A percentile compares a stretch with the other conserved stretches of the same genome.
These are phyloP conservation scores for Chloromyia formosa DNA, from an alignment of 2,888 invertebrate genomes.

Conservation along the genomic window DNA sequence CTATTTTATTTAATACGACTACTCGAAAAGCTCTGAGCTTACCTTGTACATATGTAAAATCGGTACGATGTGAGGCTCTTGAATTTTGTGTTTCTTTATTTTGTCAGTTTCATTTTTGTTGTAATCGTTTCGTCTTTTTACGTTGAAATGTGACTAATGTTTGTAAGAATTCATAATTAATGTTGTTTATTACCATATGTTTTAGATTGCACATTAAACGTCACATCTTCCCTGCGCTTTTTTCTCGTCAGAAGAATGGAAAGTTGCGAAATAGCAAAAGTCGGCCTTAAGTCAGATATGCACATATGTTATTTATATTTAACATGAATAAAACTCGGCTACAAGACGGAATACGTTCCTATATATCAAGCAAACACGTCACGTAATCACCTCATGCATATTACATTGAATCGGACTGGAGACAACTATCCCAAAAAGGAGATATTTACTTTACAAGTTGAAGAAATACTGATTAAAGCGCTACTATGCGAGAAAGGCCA, in stretches of 20 bases:
- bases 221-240: neutral
- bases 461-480: conserved; percentile 14
- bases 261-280: neutral
- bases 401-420: conserved; percentile 23
- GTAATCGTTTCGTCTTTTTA: no score
- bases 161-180: no score
- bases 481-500: conserved; percentile 7
- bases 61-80: no score
- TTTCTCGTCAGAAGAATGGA: neutral
- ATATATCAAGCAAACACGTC: conserved; percentile 17
- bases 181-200: no score
- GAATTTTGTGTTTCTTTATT: no score
- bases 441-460: conserved; percentile 18
- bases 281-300: neutral
- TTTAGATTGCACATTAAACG: neutral
- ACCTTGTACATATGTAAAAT: no score
- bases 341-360: neutral
- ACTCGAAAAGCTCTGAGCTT: no score
- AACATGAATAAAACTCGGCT: neutral
- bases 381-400: conserved; percentile 40
- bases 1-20: no score
- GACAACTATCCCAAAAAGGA: conserved; percentile 22
- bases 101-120: no score
- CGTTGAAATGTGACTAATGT: no score
- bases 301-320: neutral